Conservation (phyloP, 2,113 vertebrate species). For the Indicator maculatus region DNA sequence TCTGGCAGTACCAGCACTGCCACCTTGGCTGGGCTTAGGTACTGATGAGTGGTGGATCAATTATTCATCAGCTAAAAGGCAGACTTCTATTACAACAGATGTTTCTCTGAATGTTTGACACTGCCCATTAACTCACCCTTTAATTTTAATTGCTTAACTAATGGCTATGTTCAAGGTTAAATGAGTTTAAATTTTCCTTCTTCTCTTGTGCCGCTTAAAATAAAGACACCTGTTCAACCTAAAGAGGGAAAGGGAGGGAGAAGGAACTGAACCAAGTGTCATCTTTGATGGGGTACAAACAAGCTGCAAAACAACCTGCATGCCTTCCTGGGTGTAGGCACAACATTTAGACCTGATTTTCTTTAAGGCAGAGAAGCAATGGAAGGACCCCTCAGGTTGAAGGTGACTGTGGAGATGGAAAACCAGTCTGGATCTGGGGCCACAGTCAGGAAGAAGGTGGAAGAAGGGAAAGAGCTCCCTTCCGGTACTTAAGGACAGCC, state of each 20-base stretch:
- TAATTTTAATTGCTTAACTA: constrained; percentile 76
- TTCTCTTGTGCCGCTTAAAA: background rate
- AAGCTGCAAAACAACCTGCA: background rate
- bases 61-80: constrained; percentile 73
- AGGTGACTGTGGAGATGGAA: background rate
- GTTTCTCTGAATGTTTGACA: constrained; percentile 74
- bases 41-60: constrained; percentile 46
- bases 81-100: constrained; percentile 72
- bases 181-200: constrained; percentile 64
- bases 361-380: background rate
- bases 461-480: background rate
- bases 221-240: background rate
- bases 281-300: background rate
- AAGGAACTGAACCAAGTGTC: background rate
- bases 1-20: background rate
- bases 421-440: background rate
- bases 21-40: background rate
- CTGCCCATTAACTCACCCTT: constrained; percentile 76
- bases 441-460: background rate
- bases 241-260: background rate
- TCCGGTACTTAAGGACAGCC: no score
- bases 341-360: background rate
- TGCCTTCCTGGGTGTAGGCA: background rate
- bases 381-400: background rate
- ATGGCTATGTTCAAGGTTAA: constrained; percentile 73